These are phyloP conservation scores for Amphipoea oculea DNA, from an alignment of 2,888 invertebrate species.

Conservation along the genomic window DNA sequence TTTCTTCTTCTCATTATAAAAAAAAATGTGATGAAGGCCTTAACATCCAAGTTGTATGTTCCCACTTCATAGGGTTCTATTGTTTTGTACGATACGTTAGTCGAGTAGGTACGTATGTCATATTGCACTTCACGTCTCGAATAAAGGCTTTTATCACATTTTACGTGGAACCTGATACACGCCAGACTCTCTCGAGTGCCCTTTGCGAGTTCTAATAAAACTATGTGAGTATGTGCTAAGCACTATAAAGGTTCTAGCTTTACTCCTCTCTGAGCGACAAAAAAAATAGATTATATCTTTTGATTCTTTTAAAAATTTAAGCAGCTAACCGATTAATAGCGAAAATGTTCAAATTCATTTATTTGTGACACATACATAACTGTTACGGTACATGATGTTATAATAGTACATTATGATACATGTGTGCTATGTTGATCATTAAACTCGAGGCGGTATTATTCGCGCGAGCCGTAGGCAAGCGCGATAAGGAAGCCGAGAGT, in stretches of 20 bases:
- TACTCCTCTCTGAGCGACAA: background rate
- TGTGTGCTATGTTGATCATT: too few species aligned
- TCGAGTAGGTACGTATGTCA: conserved; percentile 5
- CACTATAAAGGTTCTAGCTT: background rate
- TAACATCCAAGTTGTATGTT: background rate
- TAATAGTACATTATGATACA: too few species aligned
- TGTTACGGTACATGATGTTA: too few species aligned
- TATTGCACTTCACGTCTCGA: conserved; percentile 22
- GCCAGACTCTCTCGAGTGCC: conserved; percentile 36
- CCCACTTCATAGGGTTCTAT: background rate
- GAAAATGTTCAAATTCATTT: background rate
- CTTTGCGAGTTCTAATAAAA: conserved; percentile 38
- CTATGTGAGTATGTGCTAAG: conserved; percentile 32
- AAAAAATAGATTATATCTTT: background rate
- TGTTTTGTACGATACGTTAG: background rate
- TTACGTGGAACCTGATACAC: conserved; percentile 46
- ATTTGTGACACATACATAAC: too few species aligned
- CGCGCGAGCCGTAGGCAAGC: too few species aligned
- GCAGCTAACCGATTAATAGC: background rate
- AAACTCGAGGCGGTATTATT: too few species aligned
- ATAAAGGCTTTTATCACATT: conserved; percentile 50
- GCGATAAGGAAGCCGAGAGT: too few species aligned
- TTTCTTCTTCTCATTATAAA: background rate
- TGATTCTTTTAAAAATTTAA: background rate
- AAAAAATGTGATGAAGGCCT: background rate